Conservation (phyloP, 2,113 vertebrate genomes). For the Vidua chalybeata region DNA sequence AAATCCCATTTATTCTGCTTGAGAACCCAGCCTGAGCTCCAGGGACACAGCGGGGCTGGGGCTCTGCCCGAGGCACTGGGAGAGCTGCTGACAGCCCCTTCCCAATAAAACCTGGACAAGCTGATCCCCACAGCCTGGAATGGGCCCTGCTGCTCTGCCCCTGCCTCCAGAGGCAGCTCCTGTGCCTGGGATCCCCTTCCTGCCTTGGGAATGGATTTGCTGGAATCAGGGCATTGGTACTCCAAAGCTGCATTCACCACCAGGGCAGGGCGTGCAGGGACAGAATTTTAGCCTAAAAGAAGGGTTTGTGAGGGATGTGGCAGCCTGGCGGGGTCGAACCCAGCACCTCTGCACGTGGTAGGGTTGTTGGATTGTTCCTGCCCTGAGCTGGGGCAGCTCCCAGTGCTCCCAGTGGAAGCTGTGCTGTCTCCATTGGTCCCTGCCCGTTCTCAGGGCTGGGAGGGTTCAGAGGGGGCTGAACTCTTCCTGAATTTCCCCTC, state of each 20-base stretch:
- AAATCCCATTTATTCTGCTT: neutral
- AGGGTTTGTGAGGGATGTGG: neutral
- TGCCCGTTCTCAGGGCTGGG: fast-evolving
- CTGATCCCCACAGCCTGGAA: neutral
- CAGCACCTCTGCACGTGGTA: fast-evolving
- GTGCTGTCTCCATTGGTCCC: fast-evolving
- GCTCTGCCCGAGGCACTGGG: neutral
- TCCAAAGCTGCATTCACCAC: fast-evolving
- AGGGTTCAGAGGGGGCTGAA: neutral
- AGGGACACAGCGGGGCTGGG: neutral
- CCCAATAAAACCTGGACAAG: neutral
- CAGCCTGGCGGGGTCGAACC: neutral
- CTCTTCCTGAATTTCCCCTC: neutral
- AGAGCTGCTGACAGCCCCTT: neutral
- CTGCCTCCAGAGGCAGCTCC: neutral
- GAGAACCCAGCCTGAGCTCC: neutral
- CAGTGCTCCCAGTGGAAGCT: neutral
- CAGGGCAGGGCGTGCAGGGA: neutral
- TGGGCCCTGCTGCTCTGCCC: neutral
- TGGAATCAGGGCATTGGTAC: fast-evolving
- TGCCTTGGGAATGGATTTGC: neutral
- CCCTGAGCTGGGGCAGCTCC: neutral
- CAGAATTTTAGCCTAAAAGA: fast-evolving
- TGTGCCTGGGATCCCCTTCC: neutral
- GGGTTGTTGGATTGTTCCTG: neutral